Percentiles rank a stretch among this genome's conserved stretches.
phyloP scores from a whole-genome alignment of 2,113 vertebrate genomes.

The Chiloscyllium plagiosum region DNA sequence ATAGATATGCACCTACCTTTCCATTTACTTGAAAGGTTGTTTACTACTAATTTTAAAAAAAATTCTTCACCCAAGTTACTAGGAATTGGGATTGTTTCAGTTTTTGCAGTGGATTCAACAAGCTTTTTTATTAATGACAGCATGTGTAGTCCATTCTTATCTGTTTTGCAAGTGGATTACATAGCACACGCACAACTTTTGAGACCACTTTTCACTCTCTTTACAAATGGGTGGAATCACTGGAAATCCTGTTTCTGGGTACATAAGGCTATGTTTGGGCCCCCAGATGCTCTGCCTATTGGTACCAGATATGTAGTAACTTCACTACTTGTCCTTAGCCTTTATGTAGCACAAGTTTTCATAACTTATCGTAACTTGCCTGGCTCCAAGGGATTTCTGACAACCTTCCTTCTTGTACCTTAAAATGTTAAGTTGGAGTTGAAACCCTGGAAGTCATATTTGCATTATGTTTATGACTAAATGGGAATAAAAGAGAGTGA shows the following conservation, averaged over 20 bases:
- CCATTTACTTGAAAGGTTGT: background rate
- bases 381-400: background rate
- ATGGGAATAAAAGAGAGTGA: background rate
- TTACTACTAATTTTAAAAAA: background rate
- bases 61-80: background rate
- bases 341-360: background rate
- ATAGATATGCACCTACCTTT: background rate
- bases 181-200: background rate
- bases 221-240: background rate
- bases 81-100: background rate
- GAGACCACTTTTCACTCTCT: background rate
- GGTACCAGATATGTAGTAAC: background rate
- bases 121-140: background rate
- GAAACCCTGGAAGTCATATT: background rate
- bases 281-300: background rate
- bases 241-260: background rate
- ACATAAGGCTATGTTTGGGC: background rate
- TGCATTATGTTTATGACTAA: background rate
- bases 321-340: too few relatives aligned
- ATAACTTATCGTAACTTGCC: background rate
- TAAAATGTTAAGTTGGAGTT: background rate
- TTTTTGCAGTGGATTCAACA: background rate
- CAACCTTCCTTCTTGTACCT: background rate
- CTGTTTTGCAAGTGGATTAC: background rate
- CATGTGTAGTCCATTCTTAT: background rate